Conservation (phyloP, 2,113 vertebrate genomes). For the Psophia crepitans region DNA sequence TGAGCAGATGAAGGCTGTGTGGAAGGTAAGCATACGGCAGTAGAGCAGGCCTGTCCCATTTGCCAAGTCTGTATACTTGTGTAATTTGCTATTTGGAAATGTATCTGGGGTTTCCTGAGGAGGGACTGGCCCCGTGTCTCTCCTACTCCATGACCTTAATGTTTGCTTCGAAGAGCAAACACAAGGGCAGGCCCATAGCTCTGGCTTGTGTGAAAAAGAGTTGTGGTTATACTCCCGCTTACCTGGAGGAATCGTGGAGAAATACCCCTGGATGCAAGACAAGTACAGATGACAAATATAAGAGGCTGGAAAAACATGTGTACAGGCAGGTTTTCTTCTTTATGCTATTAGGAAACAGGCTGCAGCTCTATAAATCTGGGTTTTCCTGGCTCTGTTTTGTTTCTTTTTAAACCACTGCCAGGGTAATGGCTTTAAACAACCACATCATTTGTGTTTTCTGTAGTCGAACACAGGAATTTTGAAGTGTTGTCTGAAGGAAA, state of each 20-base stretch:
- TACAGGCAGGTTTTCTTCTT: not conserved
- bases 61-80: not conserved
- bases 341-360: not conserved
- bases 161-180: not conserved
- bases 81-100: not conserved
- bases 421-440: constrained; percentile 3
- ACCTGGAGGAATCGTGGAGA: not conserved
- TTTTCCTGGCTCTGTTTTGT: not conserved
- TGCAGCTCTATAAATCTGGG: constrained; percentile 9
- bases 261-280: not conserved
- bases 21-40: not conserved
- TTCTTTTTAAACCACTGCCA: constrained; percentile 26
- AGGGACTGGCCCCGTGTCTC: not conserved
- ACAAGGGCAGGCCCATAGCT: not conserved
- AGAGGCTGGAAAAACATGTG: not conserved
- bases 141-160: not conserved
- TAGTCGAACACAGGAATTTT: not conserved
- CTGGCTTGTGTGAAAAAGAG: accelerated
- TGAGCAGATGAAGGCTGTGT: not conserved
- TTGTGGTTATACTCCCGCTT: not conserved
- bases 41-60: not conserved
- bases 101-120: not conserved
- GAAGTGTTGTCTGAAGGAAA: not conserved
- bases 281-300: not conserved
- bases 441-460: not conserved